A percentile compares a stretch with the other conserved stretches of the same genome.
These are phyloP conservation scores for Xenus cinereus DNA, from an alignment of 2,113 vertebrate species.

Conservation along the genomic window DNA sequence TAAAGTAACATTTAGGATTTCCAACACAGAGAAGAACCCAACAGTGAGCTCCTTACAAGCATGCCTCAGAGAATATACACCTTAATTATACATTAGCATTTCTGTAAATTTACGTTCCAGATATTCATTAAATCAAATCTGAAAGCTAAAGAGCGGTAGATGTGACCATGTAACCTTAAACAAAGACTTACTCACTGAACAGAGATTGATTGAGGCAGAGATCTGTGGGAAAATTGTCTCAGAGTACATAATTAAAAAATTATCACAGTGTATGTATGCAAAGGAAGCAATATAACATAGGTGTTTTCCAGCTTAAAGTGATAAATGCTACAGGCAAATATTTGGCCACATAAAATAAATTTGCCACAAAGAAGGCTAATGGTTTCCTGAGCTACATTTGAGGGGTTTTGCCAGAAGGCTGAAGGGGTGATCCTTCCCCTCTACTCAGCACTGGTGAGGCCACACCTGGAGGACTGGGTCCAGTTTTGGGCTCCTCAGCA, in stretches of 20 bases:
- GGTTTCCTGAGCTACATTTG: not conserved
- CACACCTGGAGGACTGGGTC: too few species aligned
- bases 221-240: not conserved
- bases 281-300: not conserved
- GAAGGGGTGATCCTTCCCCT: not conserved
- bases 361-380: not conserved
- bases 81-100: not conserved
- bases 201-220: not conserved
- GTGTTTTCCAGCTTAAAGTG: not conserved
- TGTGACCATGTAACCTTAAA: not conserved
- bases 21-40: not conserved
- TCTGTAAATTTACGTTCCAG: not conserved
- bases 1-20: not conserved
- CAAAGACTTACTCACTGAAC: not conserved
- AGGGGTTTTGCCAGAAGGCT: not conserved
- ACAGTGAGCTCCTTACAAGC: not conserved
- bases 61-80: not conserved
- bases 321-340: not conserved
- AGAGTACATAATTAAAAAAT: not conserved
- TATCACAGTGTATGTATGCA: not conserved
- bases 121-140: not conserved
- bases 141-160: not conserved
- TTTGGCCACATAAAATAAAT: not conserved
- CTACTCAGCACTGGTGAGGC: not conserved
- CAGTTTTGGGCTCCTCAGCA: not conserved